phyloP scores from a whole-genome alignment of 2,888 invertebrate species.

The Lithophane socia region DNA sequence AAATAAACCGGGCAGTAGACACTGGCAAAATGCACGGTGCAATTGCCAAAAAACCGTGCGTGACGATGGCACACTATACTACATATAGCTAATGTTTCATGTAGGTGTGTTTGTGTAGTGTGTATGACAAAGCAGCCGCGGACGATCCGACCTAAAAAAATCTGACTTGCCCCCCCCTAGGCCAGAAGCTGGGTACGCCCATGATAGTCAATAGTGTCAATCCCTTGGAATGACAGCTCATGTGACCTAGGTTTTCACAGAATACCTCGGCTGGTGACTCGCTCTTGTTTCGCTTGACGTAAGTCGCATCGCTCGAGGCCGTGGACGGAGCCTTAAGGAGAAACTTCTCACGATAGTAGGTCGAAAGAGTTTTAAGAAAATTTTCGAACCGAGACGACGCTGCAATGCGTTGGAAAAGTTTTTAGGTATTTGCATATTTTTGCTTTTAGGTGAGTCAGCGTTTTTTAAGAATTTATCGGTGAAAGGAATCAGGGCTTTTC shows the following conservation, averaged over 20 bases:
- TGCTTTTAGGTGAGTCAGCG: neutral
- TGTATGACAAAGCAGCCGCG: too few species aligned
- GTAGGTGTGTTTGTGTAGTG: too few species aligned
- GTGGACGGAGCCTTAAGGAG: neutral
- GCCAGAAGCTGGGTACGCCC: too few species aligned
- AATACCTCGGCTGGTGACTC: neutral
- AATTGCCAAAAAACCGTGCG: too few species aligned
- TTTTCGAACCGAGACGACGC: neutral
- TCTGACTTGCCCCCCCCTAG: too few species aligned
- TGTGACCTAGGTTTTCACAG: neutral
- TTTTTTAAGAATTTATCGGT: neutral
- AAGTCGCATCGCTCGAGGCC: neutral
- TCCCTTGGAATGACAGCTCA: too few species aligned
- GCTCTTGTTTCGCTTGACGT: neutral
- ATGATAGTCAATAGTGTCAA: too few species aligned
- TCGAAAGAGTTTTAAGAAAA: conserved; percentile 42
- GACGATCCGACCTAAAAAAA: too few species aligned
- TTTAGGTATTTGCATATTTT: conserved; percentile 14
- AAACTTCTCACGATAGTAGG: conserved; percentile 39
- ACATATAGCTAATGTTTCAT: too few species aligned
- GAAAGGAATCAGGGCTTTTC: neutral
- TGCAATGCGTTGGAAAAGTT: conserved; percentile 47
- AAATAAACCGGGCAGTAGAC: too few species aligned
- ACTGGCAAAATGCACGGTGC: too few species aligned
- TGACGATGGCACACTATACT: too few species aligned